Evolutionary conservation across 2,888 invertebrate genomes (phyloP), one percentile per base, ranked within the genome.

Genomic region (Philaethria dido): DNA sequence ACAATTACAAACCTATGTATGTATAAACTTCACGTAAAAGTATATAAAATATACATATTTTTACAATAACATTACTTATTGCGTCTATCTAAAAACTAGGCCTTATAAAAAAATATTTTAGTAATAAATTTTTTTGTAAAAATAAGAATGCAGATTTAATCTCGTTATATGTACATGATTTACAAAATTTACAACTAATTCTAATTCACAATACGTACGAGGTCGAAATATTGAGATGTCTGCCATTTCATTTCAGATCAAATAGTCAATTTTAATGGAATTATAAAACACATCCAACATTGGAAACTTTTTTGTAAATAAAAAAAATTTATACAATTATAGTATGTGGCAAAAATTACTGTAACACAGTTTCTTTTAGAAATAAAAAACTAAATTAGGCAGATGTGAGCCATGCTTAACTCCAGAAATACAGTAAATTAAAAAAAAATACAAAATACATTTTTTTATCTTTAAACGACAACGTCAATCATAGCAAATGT

Each of bases 21-120:
- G 79, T 84, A 84, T 86, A 84, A 85, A 86, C 81, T 83, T 83
- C 59, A 84, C 83, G 79, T 87, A 86, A 84, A 88, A 84, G 87
- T 86, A 87, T 86, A 87, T 86, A 86, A 83, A 87, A 89, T 89
- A 89, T 91, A 90, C 91, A 92, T 89, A 89, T 87, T 88, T 89
- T 86, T 91, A 90, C 89, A 91, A 85, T 83, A 86, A 87, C 81
- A 84, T 85, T 84, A 85, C 82, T 75, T 63, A 67, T 59, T 63
- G 62, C 65, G 57, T 61, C 70, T 72, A 65, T 55, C 63, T 65
- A 69, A 50, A n/a, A 60, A 63, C 61, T 64, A 61, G 80, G 81
- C 85, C 80, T 84, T 86, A 85, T 72, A 52, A 78, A 87, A 87
- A 88, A 83, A 85, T 88, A 87, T 83, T 80, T 87, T 88, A 87